A percentile compares a stretch with the other conserved stretches of the same genome.
Conservation (phyloP, 53 echinoderm and acorn worm species). For the Stichopus horrens region DNA sequence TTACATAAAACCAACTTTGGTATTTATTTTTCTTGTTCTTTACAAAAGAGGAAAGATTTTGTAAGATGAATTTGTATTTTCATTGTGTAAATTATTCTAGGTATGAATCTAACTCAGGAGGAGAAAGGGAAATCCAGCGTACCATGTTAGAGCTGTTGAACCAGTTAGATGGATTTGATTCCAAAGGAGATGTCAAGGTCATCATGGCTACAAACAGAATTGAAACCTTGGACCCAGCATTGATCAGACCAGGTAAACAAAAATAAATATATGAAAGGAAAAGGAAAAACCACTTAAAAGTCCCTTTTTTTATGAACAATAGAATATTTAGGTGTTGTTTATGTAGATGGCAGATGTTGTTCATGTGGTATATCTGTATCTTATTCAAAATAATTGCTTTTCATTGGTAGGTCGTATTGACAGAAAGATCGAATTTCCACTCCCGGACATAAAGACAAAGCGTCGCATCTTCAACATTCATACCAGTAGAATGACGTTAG, state of each 20-base stretch:
- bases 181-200: slow-evolving; percentile 94
- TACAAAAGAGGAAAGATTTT: no score
- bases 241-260: slow-evolving; percentile 90
- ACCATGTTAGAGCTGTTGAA: slow-evolving; percentile 95
- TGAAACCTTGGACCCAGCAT: slow-evolving; percentile 95
- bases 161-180: slow-evolving; percentile 94
- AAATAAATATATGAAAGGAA: neutral
- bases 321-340: neutral
- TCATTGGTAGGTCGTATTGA: slow-evolving; percentile 80
- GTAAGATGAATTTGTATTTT: no score
- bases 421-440: slow-evolving; percentile 96
- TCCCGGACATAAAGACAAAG: slow-evolving; percentile 97
- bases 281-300: neutral
- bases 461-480: slow-evolving; percentile 98
- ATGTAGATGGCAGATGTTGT: neutral
- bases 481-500: slow-evolving; percentile 95
- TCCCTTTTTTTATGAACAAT: no score
- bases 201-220: slow-evolving; percentile 98
- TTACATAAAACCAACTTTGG: no score
- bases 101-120: slow-evolving; percentile 97
- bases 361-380: neutral
- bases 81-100: slow-evolving; percentile 30
- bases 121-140: slow-evolving; percentile 92
- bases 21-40: no score
- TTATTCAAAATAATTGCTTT: neutral